These are phyloP conservation scores for Ypsolopha sequella DNA, from an alignment of 2,888 invertebrate genomes.

Conservation along the genomic window DNA sequence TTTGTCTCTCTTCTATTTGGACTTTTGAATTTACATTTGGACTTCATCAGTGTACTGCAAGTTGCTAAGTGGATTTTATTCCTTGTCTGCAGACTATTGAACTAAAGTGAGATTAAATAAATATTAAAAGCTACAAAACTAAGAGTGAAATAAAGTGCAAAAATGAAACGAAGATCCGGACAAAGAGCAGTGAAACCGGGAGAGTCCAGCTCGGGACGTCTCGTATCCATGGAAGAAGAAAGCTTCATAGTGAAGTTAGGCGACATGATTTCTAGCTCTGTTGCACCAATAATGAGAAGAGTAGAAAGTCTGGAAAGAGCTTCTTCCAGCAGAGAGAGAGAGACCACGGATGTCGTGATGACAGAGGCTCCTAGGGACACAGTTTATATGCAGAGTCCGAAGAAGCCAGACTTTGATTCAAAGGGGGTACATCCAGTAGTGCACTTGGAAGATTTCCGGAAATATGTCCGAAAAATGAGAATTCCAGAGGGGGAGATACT, in stretches of 20 bases:
- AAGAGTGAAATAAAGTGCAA: too few relatives aligned
- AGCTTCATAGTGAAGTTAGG: neutral
- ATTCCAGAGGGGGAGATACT: neutral
- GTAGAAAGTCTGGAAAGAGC: neutral
- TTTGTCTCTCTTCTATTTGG: too few relatives aligned
- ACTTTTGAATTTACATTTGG: too few relatives aligned
- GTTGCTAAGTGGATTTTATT: too few relatives aligned
- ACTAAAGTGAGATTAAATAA: too few relatives aligned
- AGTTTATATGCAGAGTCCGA: neutral
- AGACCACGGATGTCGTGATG: neutral
- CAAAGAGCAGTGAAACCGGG: too few relatives aligned
- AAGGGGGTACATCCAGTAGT: neutral
- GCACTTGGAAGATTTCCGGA: neutral
- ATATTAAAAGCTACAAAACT: too few relatives aligned
- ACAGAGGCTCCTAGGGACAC: neutral
- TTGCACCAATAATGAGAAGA: neutral
- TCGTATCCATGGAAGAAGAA: neutral
- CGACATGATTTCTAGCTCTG: neutral
- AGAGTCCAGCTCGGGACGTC: too few relatives aligned
- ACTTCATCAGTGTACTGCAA: too few relatives aligned
- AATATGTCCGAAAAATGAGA: neutral
- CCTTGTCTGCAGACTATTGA: too few relatives aligned
- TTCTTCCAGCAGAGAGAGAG: neutral
- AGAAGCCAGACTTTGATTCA: neutral
- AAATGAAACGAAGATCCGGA: too few relatives aligned